Percentiles rank a stretch among this genome's conserved stretches.
phyloP scores from a whole-genome alignment of 2,888 invertebrate genomes.

The Macrophya alboannulata region DNA sequence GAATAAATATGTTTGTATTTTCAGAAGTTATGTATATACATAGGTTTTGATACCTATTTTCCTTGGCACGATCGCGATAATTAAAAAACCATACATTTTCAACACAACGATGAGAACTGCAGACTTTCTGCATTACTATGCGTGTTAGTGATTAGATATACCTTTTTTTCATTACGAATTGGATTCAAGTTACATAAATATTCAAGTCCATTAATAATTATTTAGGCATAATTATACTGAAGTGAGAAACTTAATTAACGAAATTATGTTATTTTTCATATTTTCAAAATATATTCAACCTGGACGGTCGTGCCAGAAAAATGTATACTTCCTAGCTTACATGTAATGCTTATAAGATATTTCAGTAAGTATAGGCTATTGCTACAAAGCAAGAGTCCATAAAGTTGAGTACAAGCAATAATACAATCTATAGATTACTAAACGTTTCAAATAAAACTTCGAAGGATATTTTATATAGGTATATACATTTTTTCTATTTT shows the following conservation, averaged over 20 bases:
- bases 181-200: neutral
- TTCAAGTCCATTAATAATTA: neutral
- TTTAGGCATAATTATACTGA: neutral
- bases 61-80: slow-evolving; percentile 41
- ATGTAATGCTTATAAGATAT: slow-evolving; percentile 43
- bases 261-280: neutral
- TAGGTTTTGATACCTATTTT: slow-evolving; percentile 14
- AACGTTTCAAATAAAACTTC: slow-evolving; percentile 30
- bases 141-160: neutral
- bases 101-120: neutral
- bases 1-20: slow-evolving; percentile 55
- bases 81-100: neutral
- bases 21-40: slow-evolving; percentile 49
- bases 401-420: slow-evolving; percentile 34
- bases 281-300: neutral
- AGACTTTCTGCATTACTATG: neutral
- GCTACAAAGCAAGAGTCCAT: slow-evolving; percentile 37
- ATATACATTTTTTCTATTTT: slow-evolving; percentile 37
- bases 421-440: slow-evolving; percentile 14
- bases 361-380: neutral
- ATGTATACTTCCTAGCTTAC: slow-evolving; percentile 22
- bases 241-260: neutral
- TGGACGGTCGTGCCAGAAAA: slow-evolving; percentile 43
- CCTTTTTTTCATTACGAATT: neutral
- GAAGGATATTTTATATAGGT: slow-evolving; percentile 27